Conservation (phyloP, 2,888 invertebrate genomes). For the Celastrina argiolus region DNA sequence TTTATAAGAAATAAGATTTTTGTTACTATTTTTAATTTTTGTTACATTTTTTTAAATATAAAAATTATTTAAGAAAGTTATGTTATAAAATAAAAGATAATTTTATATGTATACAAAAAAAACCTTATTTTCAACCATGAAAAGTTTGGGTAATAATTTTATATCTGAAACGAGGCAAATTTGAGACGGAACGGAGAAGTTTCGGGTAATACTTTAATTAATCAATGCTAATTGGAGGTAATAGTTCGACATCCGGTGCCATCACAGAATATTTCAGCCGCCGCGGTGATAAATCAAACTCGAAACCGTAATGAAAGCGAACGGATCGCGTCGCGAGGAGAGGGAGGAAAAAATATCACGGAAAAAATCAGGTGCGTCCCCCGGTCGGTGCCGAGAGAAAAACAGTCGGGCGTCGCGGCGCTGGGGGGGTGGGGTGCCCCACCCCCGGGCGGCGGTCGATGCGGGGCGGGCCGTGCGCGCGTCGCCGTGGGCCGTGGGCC, state of each 20-base stretch:
- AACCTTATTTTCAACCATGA: not conserved
- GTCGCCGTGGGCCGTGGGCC: constrained; percentile 57
- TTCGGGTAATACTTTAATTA: constrained; percentile 48
- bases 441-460: constrained; percentile 57
- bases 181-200: not conserved
- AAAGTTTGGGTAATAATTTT: constrained; percentile 18
- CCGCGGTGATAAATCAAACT: constrained; percentile 78
- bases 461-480: constrained; percentile 58
- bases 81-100: too few species aligned
- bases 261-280: constrained; percentile 72
- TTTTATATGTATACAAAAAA: not conserved
- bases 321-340: constrained; percentile 77
- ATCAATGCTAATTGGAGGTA: constrained; percentile 73
- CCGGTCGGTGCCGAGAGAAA: constrained; percentile 73
- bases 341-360: constrained; percentile 78
- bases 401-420: constrained; percentile 64
- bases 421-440: constrained; percentile 40
- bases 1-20: not conserved
- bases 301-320: constrained; percentile 79
- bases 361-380: constrained; percentile 78
- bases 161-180: not conserved
- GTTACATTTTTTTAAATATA: too few species aligned
- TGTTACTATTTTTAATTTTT: too few species aligned
- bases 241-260: constrained; percentile 70
- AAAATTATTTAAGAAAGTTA: too few species aligned